These are phyloP conservation scores for Lagorchestes hirsutus DNA, from an alignment of 2,797 vertebrate species.

Conservation along the genomic window DNA sequence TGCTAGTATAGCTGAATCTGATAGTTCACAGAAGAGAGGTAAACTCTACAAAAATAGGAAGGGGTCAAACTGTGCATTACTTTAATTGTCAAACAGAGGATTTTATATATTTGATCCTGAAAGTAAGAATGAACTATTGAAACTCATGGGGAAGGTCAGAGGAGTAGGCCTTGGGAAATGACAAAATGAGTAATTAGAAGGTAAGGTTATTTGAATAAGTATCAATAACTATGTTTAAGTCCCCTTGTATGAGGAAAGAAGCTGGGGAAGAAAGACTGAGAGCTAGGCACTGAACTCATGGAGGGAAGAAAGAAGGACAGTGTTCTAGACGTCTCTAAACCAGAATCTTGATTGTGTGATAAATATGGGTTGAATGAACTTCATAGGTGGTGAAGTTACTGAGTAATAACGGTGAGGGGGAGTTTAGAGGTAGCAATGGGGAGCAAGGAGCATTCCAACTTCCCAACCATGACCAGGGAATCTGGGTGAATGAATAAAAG, in stretches of 20 bases:
- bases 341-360: not conserved
- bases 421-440: not conserved
- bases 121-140: not conserved
- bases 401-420: not conserved
- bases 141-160: not conserved
- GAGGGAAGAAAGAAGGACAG: not conserved
- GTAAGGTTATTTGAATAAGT: not conserved
- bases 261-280: not conserved
- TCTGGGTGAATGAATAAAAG: not conserved
- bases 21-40: not conserved
- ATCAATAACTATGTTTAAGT: not conserved
- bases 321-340: not conserved
- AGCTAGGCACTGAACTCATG: not conserved
- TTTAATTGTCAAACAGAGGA: not conserved
- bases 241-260: not conserved
- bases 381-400: not conserved
- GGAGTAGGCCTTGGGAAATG: not conserved
- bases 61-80: not conserved
- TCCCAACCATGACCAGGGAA: not conserved
- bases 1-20: not conserved
- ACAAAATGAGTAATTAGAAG: not conserved
- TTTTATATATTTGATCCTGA: not conserved
- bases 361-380: not conserved
- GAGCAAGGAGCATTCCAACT: not conserved
- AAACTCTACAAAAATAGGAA: not conserved